Evolutionary conservation across 2,113 vertebrate species (phyloP).

Genomic region (Rhynchopsitta pachyrhyncha): DNA sequence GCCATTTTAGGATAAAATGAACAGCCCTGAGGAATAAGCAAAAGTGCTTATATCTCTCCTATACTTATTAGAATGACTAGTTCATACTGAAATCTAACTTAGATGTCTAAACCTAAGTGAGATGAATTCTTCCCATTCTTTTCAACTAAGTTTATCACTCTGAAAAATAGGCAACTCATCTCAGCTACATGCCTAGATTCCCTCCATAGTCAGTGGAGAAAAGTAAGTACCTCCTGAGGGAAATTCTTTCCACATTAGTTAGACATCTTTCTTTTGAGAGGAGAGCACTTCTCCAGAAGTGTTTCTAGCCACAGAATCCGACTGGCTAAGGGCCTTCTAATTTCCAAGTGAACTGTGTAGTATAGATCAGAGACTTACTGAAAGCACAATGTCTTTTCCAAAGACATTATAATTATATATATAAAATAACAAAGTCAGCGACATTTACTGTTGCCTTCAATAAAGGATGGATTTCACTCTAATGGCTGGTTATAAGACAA

Average conservation of each 20-base stretch:
- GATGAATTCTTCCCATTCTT: neutral
- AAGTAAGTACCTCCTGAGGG: neutral
- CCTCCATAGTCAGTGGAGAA: neutral
- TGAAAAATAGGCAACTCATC: neutral
- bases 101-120: neutral
- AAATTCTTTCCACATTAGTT: neutral
- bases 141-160: neutral
- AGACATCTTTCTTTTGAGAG: neutral
- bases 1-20: neutral
- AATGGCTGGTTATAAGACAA: neutral
- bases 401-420: neutral
- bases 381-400: neutral
- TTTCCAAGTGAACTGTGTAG: neutral
- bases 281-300: neutral
- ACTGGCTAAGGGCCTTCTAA: neutral
- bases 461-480: neutral
- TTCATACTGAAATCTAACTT: neutral
- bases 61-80: neutral
- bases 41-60: neutral
- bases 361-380: neutral
- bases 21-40: constrained; percentile 1
- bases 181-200: neutral
- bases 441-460: neutral
- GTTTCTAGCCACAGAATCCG: neutral
- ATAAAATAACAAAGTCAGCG: neutral